phyloP scores from a whole-genome alignment of 2,113 vertebrate species.

The Crotalus tigris region DNA sequence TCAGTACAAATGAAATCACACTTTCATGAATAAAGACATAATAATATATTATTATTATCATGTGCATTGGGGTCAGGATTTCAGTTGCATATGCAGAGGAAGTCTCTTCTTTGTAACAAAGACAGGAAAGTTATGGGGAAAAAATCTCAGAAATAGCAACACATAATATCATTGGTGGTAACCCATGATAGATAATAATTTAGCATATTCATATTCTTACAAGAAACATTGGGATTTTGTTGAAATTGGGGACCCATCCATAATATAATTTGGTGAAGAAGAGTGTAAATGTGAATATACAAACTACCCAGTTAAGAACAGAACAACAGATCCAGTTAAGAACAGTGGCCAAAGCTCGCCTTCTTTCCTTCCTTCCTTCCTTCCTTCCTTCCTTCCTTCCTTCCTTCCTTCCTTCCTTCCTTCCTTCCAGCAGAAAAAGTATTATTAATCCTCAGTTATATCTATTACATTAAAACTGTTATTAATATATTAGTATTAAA shows the following conservation, averaged over 20 bases:
- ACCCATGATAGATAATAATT: neutral
- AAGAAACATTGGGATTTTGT: neutral
- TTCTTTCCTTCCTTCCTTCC: too few relatives aligned
- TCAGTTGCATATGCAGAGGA: neutral
- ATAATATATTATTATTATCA: neutral
- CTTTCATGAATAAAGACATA: neutral
- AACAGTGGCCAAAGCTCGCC: too few relatives aligned
- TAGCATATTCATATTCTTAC: neutral
- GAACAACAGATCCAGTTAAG: too few relatives aligned
- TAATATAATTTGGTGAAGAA: neutral
- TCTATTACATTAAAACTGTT: neutral
- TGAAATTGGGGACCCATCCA: neutral
- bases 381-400: too few relatives aligned
- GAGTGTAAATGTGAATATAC: neutral
- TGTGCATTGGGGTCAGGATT: neutral
- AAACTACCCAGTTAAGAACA: neutral
- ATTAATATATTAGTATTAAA: neutral
- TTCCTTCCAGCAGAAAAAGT: neutral
- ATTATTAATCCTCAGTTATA: neutral
- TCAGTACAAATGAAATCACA: neutral
- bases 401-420: neutral
- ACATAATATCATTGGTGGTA: neutral
- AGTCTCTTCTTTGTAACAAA: neutral
- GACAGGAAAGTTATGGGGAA: neutral
- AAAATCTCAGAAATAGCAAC: neutral